A percentile compares a stretch with the other conserved stretches of the same genome.
Evolutionary conservation across 2,113 vertebrate genomes (phyloP).

Genomic region (Labeo catla): DNA sequence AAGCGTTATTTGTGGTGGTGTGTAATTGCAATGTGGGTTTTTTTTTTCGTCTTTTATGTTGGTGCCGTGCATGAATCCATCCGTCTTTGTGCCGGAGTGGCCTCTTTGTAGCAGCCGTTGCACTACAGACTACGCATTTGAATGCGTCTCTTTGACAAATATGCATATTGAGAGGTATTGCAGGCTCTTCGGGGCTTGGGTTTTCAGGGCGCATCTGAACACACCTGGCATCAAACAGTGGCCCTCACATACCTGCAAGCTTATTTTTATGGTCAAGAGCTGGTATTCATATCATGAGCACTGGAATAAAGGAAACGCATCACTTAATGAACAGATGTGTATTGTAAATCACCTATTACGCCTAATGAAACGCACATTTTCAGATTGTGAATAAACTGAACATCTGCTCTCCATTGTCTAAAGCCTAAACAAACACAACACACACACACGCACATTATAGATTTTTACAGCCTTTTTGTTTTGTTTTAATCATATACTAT

Average conservation of each 20-base stretch:
- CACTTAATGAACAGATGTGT: conserved; percentile 47
- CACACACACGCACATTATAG: not conserved
- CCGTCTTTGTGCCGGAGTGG: conserved; percentile 2
- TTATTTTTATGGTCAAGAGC: not conserved
- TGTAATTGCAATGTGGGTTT: not conserved
- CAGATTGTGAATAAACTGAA: conserved; percentile 32
- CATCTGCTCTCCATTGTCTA: conserved; percentile 38
- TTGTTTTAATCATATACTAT: not conserved
- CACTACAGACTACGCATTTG: not conserved
- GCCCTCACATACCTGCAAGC: conserved; percentile 2
- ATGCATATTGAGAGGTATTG: conserved; percentile 27
- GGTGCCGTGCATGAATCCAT: not conserved
- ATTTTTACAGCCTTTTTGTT: not conserved
- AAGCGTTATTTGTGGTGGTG: not conserved
- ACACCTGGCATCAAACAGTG: conserved; percentile 10
- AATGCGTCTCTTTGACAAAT: conserved; percentile 29
- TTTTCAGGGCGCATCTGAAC: not conserved
- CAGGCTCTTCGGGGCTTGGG: not conserved
- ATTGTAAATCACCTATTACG: conserved; percentile 42
- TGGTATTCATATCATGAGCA: conserved; percentile 1
- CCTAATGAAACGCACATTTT: conserved; percentile 45
- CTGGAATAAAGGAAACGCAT: not conserved
- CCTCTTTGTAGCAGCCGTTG: not conserved
- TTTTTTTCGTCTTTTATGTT: not conserved
- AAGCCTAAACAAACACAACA: not conserved